Conservation (phyloP, 2,888 invertebrate species). For the Drosophila aldrichi region DNA sequence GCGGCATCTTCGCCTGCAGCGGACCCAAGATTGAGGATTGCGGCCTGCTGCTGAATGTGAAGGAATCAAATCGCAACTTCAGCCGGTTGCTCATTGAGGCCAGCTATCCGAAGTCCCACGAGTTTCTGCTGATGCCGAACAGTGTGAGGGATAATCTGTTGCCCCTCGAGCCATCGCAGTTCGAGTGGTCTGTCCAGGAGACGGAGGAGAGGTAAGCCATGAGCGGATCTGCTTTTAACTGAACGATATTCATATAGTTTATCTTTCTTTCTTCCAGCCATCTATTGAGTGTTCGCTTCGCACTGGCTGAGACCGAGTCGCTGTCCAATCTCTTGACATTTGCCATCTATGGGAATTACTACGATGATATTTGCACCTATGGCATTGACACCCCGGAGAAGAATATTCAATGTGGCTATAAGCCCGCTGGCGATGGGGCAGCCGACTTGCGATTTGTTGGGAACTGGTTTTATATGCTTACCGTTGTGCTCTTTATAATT, state of each 20-base stretch:
- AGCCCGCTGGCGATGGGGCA: conserved; percentile 17
- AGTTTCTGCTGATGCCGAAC: conserved; percentile 74
- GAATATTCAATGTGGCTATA: conserved; percentile 48
- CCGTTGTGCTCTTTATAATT: neutral
- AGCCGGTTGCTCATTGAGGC: conserved; percentile 63
- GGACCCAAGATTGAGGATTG: conserved; percentile 71
- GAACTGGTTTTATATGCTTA: conserved; percentile 5
- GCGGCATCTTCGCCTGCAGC: conserved; percentile 86
- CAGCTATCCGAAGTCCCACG: conserved; percentile 56
- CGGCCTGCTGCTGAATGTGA: conserved; percentile 52
- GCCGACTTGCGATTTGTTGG: conserved; percentile 12
- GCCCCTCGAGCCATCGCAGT: conserved; percentile 73
- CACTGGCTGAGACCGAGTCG: conserved; percentile 42
- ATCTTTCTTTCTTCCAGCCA: conserved; percentile 14
- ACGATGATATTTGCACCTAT: conserved; percentile 62
- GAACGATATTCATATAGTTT: no score
- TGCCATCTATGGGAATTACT: conserved; percentile 80
- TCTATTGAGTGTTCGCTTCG: conserved; percentile 38
- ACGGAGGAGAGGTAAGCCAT: conserved; percentile 28
- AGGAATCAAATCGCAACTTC: conserved; percentile 54
- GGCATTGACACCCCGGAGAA: conserved; percentile 22
- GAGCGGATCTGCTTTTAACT: neutral
- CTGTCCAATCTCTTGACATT: conserved; percentile 71
- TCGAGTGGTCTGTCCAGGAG: conserved; percentile 62
- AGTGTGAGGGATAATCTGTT: conserved; percentile 66